These are phyloP conservation scores for Ammodytes dubius DNA, from an alignment of 2,113 vertebrate species.

Conservation along the genomic window DNA sequence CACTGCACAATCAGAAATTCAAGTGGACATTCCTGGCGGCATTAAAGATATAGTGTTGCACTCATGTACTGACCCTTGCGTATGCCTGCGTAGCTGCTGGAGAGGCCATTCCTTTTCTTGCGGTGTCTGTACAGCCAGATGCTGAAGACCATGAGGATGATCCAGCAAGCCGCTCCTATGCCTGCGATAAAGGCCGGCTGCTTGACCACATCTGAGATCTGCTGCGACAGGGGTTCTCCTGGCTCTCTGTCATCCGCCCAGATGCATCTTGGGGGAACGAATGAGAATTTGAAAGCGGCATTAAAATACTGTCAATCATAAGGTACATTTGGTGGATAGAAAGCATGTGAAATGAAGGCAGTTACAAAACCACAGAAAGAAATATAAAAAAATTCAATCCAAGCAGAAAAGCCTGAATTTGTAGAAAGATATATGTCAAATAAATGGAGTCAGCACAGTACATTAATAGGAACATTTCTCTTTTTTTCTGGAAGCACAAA, in stretches of 20 bases:
- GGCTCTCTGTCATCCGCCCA: slow-evolving; percentile 89
- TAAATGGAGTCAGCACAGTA: slow-evolving; percentile 25
- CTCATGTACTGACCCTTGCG: slow-evolving; percentile 90
- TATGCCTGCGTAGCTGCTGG: slow-evolving; percentile 95
- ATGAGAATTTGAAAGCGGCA: slow-evolving; percentile 12
- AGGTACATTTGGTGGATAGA: neutral
- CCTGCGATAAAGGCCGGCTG: slow-evolving; percentile 98
- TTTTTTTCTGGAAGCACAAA: slow-evolving; percentile 41
- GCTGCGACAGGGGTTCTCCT: slow-evolving; percentile 94
- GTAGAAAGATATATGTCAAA: slow-evolving; percentile 17
- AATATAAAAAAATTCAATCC: slow-evolving; percentile 24
- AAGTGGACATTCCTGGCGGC: neutral
- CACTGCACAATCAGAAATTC: slow-evolving; percentile 1
- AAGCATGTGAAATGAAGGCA: neutral
- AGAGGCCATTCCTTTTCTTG: slow-evolving; percentile 94
- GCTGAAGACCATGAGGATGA: slow-evolving; percentile 98
- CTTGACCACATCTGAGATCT: slow-evolving; percentile 97
- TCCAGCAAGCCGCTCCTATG: slow-evolving; percentile 97
- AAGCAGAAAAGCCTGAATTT: slow-evolving; percentile 32
- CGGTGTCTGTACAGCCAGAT: slow-evolving; percentile 97
- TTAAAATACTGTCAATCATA: neutral
- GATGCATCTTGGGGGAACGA: slow-evolving; percentile 86
- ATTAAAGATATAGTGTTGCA: neutral
- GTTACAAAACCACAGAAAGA: neutral
- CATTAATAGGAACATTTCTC: slow-evolving; percentile 44